Percentiles rank a stretch among this genome's conserved stretches.
These are phyloP conservation scores for Tragelaphus scriptus DNA, from an alignment of 2,113 vertebrate genomes.

Conservation along the genomic window DNA sequence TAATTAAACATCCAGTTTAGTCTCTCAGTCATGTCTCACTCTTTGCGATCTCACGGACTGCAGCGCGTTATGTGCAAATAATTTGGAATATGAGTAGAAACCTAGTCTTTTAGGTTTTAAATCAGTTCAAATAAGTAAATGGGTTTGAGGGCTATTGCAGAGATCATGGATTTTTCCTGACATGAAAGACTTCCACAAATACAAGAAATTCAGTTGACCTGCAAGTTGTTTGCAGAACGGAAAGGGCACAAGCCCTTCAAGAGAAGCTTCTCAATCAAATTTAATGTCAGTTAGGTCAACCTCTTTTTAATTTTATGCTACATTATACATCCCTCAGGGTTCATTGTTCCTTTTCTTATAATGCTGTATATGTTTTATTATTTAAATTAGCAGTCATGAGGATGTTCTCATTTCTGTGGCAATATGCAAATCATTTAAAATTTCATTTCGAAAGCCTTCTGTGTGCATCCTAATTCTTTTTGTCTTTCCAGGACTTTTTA, in stretches of 20 bases:
- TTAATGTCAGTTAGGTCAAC: slow-evolving; percentile 37
- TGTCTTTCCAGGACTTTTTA: slow-evolving; percentile 42
- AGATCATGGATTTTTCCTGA: not conserved
- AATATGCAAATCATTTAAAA: slow-evolving; percentile 53
- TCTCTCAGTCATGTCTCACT: not conserved
- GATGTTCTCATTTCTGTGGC: not conserved
- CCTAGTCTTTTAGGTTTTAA: not conserved
- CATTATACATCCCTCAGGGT: not conserved
- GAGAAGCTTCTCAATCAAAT: slow-evolving; percentile 23
- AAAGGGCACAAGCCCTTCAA: slow-evolving; percentile 39
- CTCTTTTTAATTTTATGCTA: slow-evolving; percentile 40
- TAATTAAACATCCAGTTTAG: not conserved
- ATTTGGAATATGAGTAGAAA: not conserved
- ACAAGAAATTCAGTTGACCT: not conserved
- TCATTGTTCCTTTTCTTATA: slow-evolving; percentile 6
- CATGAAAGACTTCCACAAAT: not conserved
- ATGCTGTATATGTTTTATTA: slow-evolving; percentile 35
- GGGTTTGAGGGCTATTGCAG: not conserved
- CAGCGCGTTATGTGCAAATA: not conserved
- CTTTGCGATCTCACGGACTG: not conserved
- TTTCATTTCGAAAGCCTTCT: not conserved
- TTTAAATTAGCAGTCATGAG: slow-evolving; percentile 46
- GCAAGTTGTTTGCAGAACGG: not conserved
- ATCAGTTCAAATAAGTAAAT: not conserved
- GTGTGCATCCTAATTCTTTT: slow-evolving; percentile 56